Base-by-base conservation (phyloP, 2,113 vertebrate genomes). In the Crotophaga sulcirostris region DNA sequence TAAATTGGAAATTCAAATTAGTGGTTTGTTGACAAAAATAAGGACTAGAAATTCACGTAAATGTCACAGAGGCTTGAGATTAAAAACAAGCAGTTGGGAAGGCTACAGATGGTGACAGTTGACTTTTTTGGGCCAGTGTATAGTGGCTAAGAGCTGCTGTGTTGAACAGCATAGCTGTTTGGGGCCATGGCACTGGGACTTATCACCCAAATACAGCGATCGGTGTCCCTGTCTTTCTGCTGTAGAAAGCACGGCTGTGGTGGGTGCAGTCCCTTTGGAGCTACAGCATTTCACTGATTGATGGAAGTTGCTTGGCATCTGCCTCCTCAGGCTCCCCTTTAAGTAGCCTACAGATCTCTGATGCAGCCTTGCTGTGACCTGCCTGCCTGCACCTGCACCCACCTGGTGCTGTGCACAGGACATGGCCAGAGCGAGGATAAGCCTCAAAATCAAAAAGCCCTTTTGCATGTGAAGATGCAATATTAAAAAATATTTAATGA, bases 171-270 rank as follows among this genome's bases (percentile, higher is more conserved):
- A 4, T 11, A 36, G 40, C 45, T 40, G 10, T 36, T 47, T 7
- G 13, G 40, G 28, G 69, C 28, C 7, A 1, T 21, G 40, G 34
- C 36, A 7, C 0, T 31, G 13, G 40, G 49, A 54, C 0, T 0
- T 26, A 24, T 20, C 44, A 18, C 23, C 47, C 16, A 13, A 10
- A 11, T 40, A 6, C 49, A 69, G 40, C 1, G 1, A 15, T 9
- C n/a, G 52, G 8, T 33, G 6, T 59, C 23, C 26, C 31, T 24
- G 7, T 24, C 20, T 42, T 56, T 36, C 72, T 40, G 26, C 18
- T 42, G 15, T 13, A 38, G 33, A 34, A n/a, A 33, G 42, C 24
- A 6, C 1, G 1, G 24, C 45, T 40, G 54, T 60, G 42, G 15
- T 24, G 40, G n/a, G 29, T 20, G 25, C 38, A 29, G 62, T 34